Percentiles rank a stretch among this genome's conserved stretches.
Evolutionary conservation across 2,797 vertebrate species (phyloP).

Genomic region (Uromys caudimaculatus): DNA sequence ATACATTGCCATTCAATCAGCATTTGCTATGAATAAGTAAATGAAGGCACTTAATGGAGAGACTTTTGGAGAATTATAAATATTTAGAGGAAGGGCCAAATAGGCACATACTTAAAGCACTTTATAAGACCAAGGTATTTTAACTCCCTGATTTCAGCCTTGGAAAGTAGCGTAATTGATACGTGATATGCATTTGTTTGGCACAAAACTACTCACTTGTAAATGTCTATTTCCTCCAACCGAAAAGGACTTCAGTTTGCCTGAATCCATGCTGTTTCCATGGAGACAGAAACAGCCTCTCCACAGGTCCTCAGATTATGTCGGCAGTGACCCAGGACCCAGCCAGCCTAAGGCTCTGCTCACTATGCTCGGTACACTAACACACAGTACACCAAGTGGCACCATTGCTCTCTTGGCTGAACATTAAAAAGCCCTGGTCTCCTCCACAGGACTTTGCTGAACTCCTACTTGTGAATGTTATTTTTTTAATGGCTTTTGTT

Average conservation of each 20-base stretch:
- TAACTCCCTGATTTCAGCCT: background rate
- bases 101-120: background rate
- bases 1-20: constrained; percentile 32
- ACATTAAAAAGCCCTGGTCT: background rate
- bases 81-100: constrained; percentile 1
- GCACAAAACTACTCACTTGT: background rate
- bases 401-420: background rate
- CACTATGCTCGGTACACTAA: background rate
- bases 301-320: background rate
- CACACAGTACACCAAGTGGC: accelerated
- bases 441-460: background rate
- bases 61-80: constrained; percentile 44
- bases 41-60: constrained; percentile 61
- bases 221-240: background rate
- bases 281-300: background rate
- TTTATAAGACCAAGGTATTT: background rate
- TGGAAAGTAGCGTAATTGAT: background rate
- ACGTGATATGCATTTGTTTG: background rate
- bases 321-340: background rate
- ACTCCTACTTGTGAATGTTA: background rate
- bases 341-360: background rate
- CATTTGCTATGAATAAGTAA: constrained; percentile 38
- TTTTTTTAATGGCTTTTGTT: background rate
- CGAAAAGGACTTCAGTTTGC: background rate
- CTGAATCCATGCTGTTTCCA: background rate